A percentile compares a stretch with the other conserved stretches of the same genome.
phyloP scores from a whole-genome alignment of 2,888 invertebrate species.

The Dinocampus coccinellae region DNA sequence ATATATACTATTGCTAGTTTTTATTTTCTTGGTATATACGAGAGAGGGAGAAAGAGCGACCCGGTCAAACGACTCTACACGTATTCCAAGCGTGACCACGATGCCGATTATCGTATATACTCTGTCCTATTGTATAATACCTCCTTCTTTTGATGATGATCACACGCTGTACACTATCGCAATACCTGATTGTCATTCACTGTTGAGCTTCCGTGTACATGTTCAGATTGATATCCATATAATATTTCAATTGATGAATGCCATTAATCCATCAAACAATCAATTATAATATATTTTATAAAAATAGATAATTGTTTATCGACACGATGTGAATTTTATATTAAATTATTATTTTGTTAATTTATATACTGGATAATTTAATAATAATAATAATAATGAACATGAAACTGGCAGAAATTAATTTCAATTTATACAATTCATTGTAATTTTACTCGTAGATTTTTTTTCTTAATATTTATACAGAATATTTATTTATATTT shows the following conservation, averaged over 20 bases:
- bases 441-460: too few relatives aligned
- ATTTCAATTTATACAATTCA: too few relatives aligned
- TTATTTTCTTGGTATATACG: not conserved
- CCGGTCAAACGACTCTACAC: constrained; percentile 60
- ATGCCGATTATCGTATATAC: constrained; percentile 51
- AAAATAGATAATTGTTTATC: too few relatives aligned
- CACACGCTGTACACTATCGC: constrained; percentile 40
- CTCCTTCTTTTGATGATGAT: constrained; percentile 12
- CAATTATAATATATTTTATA: too few relatives aligned
- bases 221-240: constrained; percentile 49
- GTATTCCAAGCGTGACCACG: constrained; percentile 63
- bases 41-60: constrained; percentile 14
- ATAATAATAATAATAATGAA: too few relatives aligned
- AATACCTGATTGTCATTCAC: constrained; percentile 61
- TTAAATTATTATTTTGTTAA: too few relatives aligned
- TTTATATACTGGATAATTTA: too few relatives aligned
- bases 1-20: not conserved
- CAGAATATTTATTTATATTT: too few relatives aligned
- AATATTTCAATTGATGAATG: constrained; percentile 23
- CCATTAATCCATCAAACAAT: constrained; percentile 43
- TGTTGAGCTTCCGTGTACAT: constrained; percentile 66
- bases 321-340: too few relatives aligned
- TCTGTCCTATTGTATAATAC: constrained; percentile 37
- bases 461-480: too few relatives aligned
- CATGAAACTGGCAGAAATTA: too few relatives aligned